Conservation (phyloP, 2,888 invertebrate species). For the Carcina quercana region DNA sequence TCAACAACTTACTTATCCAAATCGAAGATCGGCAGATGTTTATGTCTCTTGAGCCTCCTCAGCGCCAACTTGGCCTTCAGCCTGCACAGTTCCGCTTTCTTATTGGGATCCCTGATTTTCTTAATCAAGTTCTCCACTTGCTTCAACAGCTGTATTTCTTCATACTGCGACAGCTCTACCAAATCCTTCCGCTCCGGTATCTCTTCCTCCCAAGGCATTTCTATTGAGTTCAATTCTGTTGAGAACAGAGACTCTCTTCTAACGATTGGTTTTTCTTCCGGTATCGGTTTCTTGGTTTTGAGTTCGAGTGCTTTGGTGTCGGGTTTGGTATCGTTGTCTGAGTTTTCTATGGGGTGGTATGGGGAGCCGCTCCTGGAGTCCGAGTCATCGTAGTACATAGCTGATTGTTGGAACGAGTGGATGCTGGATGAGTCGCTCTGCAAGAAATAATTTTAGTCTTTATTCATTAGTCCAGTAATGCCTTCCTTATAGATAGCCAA, state of each 20-base stretch:
- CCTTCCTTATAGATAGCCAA: too few relatives aligned
- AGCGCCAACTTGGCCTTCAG: constrained; percentile 51
- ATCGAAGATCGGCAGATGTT: constrained; percentile 57
- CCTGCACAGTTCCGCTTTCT: constrained; percentile 37
- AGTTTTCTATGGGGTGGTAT: constrained; percentile 12
- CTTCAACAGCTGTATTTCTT: constrained; percentile 61
- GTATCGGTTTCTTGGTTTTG: constrained; percentile 24
- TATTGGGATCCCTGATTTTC: constrained; percentile 40
- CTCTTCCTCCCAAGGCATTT: constrained; percentile 47
- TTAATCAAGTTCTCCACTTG: constrained; percentile 48
- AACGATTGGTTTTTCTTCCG: constrained; percentile 28
- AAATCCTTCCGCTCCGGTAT: constrained; percentile 27
- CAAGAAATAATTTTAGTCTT: too few relatives aligned
- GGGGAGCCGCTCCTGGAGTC: constrained; percentile 44
- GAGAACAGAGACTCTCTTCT: constrained; percentile 47
- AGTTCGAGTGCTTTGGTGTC: constrained; percentile 12
- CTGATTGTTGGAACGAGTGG: constrained; percentile 38
- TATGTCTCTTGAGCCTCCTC: constrained; percentile 54
- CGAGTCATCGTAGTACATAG: constrained; percentile 44
- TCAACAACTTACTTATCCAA: constrained; percentile 53
- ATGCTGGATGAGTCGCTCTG: constrained; percentile 59
- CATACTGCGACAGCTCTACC: constrained; percentile 51
- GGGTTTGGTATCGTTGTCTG: constrained; percentile 21
- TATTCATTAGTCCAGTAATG: too few relatives aligned
- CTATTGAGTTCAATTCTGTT: constrained; percentile 39